These are phyloP conservation scores for Lagocephalus sceleratus DNA, from an alignment of 2,797 vertebrate genomes.

Conservation along the genomic window DNA sequence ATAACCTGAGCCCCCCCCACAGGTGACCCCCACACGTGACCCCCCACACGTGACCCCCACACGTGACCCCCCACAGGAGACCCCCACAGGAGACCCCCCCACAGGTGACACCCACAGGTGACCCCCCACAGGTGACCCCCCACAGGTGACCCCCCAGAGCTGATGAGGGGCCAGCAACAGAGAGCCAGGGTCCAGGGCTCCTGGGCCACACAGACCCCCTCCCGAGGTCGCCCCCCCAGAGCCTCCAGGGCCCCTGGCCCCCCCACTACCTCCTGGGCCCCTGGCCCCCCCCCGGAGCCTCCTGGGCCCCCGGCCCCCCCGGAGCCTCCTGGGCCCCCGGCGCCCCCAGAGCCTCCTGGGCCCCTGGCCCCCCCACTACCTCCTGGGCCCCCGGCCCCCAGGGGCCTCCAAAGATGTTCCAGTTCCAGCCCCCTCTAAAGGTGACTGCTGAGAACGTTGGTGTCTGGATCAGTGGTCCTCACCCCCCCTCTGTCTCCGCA, in stretches of 20 bases:
- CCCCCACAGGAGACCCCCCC: no score
- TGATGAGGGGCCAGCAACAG: constrained; percentile 83
- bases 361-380: constrained; percentile 26
- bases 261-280: constrained; percentile 57
- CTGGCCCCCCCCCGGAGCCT: constrained; percentile 29
- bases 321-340: no score
- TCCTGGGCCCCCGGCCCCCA: constrained; percentile 62
- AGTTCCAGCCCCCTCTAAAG: constrained; percentile 69
- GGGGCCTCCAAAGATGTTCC: constrained; percentile 46
- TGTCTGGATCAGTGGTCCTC: background rate
- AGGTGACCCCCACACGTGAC: no score
- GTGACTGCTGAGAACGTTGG: constrained; percentile 29
- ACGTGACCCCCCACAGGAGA: no score
- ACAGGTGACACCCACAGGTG: no score
- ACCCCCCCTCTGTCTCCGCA: constrained; percentile 27
- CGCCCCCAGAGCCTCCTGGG: constrained; percentile 62
- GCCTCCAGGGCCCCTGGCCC: constrained; percentile 58
- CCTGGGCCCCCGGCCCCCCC: constrained; percentile 18
- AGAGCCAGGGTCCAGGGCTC: constrained; percentile 87
- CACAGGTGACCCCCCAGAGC: constrained; percentile 7
- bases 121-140: constrained; percentile 4
- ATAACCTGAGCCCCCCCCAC: no score
- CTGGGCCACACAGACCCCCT: constrained; percentile 78
- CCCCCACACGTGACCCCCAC: no score
- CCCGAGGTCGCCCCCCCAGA: no score